Conservation (phyloP, 2,797 vertebrate species). For the Parauchenoglanis punctatus region DNA sequence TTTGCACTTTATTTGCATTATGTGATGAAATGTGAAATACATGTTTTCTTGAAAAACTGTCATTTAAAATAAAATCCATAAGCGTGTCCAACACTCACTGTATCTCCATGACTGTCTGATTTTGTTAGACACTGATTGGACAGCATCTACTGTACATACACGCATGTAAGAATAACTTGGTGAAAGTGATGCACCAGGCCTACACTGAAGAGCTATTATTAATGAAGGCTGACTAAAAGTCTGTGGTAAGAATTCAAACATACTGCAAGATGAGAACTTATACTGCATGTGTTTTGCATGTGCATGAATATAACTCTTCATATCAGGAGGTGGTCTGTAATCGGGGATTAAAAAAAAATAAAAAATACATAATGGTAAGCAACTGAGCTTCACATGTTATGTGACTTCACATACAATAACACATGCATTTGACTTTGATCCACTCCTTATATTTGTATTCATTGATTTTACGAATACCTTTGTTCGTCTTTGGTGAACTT, state of each 20-base stretch:
- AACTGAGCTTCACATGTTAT: background rate
- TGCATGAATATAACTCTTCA: background rate
- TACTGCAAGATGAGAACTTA: background rate
- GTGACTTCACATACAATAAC: background rate
- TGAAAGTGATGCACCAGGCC: background rate
- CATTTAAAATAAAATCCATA: slow-evolving; percentile 43
- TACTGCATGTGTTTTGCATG: background rate
- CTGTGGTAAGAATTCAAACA: background rate
- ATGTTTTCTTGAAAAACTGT: slow-evolving; percentile 17
- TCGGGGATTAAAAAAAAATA: background rate
- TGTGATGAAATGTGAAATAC: slow-evolving; percentile 37
- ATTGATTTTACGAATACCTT: background rate
- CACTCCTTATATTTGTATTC: background rate
- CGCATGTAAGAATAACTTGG: background rate
- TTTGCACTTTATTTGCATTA: slow-evolving; percentile 43
- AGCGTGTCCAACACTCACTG: background rate
- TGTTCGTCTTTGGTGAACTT: background rate
- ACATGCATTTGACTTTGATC: background rate
- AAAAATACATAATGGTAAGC: background rate
- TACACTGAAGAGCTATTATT: background rate
- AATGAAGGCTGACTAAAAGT: background rate
- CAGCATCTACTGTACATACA: background rate
- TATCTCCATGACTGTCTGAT: background rate
- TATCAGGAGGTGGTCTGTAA: background rate
- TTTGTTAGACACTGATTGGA: background rate